A percentile compares a stretch with the other conserved stretches of the same genome.
These are phyloP conservation scores for Labeo catla DNA, from an alignment of 2,113 vertebrate species.

Conservation along the genomic window DNA sequence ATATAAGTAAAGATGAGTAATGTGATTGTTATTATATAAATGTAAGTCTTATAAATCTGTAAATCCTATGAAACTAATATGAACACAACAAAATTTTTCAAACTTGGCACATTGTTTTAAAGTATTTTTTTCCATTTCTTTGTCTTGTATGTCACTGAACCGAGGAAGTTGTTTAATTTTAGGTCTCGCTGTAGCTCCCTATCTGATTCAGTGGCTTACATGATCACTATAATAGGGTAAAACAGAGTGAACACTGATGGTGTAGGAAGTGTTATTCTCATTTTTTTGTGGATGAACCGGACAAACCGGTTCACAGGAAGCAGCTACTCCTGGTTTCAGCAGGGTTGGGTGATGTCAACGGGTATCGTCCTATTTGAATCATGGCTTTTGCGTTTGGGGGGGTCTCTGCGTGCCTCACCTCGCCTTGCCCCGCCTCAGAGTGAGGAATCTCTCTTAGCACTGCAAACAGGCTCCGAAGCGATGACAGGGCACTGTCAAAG, in stretches of 20 bases:
- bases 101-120: not conserved
- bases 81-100: not conserved
- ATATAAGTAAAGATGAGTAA: too few relatives aligned
- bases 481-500: conserved; percentile 48
- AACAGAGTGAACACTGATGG: not conserved
- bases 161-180: not conserved
- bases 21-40: too few relatives aligned
- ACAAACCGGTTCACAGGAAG: conserved; percentile 62
- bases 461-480: conserved; percentile 56
- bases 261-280: conserved; percentile 25
- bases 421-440: not conserved
- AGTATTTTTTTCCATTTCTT: not conserved
- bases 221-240: not conserved
- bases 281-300: conserved; percentile 60
- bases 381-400: conserved; percentile 32
- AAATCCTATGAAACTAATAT: too few relatives aligned
- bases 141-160: not conserved
- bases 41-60: too few relatives aligned
- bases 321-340: conserved; percentile 47
- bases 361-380: conserved; percentile 37
- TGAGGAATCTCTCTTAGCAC: conserved; percentile 41
- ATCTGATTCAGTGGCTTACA: not conserved
- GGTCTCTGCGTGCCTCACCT: conserved; percentile 37
- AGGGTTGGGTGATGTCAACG: conserved; percentile 46
- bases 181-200: not conserved